Evolutionary conservation across 2,113 vertebrate genomes (phyloP), one percentile per base, ranked within the genome.

Genomic region (Protobothrops mucrosquamatus): DNA sequence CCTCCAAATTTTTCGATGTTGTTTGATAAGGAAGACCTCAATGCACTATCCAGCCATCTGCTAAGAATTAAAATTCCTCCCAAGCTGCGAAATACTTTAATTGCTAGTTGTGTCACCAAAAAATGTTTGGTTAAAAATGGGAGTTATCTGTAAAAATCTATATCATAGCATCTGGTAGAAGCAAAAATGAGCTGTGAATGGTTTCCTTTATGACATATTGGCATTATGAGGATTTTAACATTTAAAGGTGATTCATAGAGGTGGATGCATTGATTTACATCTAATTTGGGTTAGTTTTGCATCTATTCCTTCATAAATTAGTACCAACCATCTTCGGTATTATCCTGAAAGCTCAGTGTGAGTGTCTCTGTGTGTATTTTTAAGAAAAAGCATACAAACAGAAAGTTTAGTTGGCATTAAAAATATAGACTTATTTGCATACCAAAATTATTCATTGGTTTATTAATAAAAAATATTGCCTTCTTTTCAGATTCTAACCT

Each of bases 61-160:
- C 86, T 93, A 90, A 87, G 81, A 90, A 93, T 90, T 90, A 90
- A 85, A 90, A 93, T 87, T 90, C 81, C 56, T 93, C 81, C 89
- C 89, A 90, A 93, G 89, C 92, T 90, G 89, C 54, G 89, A 90
- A 93, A 93, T 93, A 89, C 55, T 93, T 93, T 93, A 93, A 93
- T 93, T 93, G 85, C 92, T 93, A 90, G 88, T 87, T 90, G 86
- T 87, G 89, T 87, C 89, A 90, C 92, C 92, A 90, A 90, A 39
- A 39, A 90, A 43, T 34, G 39, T 90, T 93, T 90, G 89, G 74
- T 93, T 90, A 93, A 93, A 90, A 90, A 86, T 90, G 74, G 29
- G 86, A n/a, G 29, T 86, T 90, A 64, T 59, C 46, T 3, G 23
- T 52, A 93, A 6, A 24, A 85, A 91, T 95, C 87, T 18, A 93